Percentiles rank a stretch among this genome's conserved stretches.
These are phyloP conservation scores for Polypedilum vanderplanki DNA, from an alignment of 1,140 invertebrate genomes.

Conservation along the genomic window DNA sequence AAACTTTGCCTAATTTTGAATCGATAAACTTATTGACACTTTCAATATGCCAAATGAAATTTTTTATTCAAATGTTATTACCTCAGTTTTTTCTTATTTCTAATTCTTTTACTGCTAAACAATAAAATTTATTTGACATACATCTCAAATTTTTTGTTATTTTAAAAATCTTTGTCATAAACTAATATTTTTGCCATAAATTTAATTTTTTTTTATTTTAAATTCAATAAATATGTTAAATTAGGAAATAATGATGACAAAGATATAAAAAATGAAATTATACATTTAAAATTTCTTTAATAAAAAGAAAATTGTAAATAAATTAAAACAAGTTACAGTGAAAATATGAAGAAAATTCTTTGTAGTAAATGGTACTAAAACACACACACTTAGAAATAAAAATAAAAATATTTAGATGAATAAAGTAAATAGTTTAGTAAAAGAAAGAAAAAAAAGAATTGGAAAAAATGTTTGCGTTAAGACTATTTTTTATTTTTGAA, in stretches of 20 bases:
- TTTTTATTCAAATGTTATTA: neutral
- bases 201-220: too few relatives aligned
- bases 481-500: neutral
- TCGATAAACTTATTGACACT: too few relatives aligned
- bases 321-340: neutral
- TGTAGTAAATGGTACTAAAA: neutral
- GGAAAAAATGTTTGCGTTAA: neutral
- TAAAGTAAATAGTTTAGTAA: neutral
- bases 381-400: neutral
- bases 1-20: too few relatives aligned
- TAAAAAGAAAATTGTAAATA: neutral
- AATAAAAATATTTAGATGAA: neutral
- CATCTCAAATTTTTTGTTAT: too few relatives aligned
- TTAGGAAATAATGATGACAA: too few relatives aligned
- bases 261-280: too few relatives aligned
- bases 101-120: neutral
- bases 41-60: too few relatives aligned
- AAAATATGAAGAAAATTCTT: conserved; percentile 1
- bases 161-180: too few relatives aligned
- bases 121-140: too few relatives aligned
- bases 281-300: neutral
- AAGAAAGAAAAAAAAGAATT: neutral
- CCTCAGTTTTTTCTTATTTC: neutral
- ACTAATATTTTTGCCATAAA: too few relatives aligned
- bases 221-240: too few relatives aligned